These are phyloP conservation scores for Samia ricini DNA, from an alignment of 1,140 invertebrate genomes.

Conservation along the genomic window DNA sequence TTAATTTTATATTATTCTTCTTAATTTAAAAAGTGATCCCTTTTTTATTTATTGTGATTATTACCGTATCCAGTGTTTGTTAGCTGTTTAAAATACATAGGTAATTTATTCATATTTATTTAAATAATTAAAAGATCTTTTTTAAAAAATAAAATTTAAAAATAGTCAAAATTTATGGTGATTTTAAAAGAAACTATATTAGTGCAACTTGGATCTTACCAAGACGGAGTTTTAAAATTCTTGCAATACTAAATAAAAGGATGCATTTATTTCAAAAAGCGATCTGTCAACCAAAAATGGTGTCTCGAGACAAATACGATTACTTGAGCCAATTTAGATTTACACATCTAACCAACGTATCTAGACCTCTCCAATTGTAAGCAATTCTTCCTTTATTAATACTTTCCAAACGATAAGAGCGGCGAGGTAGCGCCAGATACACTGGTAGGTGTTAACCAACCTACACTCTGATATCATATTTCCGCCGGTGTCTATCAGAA, in stretches of 20 bases:
- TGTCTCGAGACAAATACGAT: conserved; percentile 52
- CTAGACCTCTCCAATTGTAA: conserved; percentile 40
- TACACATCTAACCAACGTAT: conserved; percentile 41
- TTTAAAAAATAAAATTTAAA: too few relatives aligned
- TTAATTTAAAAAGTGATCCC: not conserved
- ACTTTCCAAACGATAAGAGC: conserved; percentile 31
- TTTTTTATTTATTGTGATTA: not conserved
- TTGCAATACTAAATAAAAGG: not conserved
- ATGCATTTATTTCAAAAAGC: conserved; percentile 19
- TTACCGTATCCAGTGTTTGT: not conserved
- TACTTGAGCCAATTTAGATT: conserved; percentile 68
- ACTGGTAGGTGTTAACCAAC: conserved; percentile 47
- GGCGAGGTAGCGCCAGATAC: conserved; percentile 41
- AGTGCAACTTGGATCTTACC: too few relatives aligned
- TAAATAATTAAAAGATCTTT: too few relatives aligned
- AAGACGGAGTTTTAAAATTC: too few relatives aligned
- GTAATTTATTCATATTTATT: not conserved
- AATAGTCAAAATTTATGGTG: too few relatives aligned
- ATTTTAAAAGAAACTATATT: too few relatives aligned
- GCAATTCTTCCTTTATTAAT: conserved; percentile 26
- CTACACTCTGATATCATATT: conserved; percentile 68
- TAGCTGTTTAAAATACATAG: not conserved
- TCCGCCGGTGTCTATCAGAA: conserved; percentile 61
- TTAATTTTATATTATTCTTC: not conserved
- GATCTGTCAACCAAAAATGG: conserved; percentile 32